Evolutionary conservation across 2,113 vertebrate species (phyloP).

Genomic region (Ciconia boyciana): DNA sequence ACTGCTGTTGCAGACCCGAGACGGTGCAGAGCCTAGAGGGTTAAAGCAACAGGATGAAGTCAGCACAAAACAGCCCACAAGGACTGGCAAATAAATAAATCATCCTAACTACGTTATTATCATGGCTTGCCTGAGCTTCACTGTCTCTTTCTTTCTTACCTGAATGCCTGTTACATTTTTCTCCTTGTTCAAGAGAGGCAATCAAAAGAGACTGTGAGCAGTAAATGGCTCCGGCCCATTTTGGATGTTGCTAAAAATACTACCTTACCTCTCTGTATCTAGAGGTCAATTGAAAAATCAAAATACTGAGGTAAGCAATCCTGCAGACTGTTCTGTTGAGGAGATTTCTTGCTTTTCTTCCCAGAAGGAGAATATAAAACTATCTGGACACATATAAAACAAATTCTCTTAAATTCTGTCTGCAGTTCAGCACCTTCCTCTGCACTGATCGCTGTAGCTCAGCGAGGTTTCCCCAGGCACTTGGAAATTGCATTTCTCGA

Average conservation of each 20-base stretch:
- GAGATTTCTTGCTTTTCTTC: neutral
- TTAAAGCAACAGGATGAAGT: conserved; percentile 54
- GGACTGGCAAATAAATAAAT: conserved; percentile 46
- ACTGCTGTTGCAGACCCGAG: neutral
- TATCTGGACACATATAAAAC: neutral
- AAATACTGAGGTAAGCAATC: conserved; percentile 26
- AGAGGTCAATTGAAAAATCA: conserved; percentile 59
- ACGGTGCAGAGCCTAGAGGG: neutral
- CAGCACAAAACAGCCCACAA: conserved; percentile 25
- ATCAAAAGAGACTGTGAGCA: conserved; percentile 8
- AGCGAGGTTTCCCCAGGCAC: conserved; percentile 14
- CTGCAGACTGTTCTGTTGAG: neutral
- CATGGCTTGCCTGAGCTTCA: conserved; percentile 12
- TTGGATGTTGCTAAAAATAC: conserved; percentile 50
- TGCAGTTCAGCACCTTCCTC: neutral
- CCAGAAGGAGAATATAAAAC: neutral
- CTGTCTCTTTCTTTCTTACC: conserved; percentile 38
- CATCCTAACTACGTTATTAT: conserved; percentile 7
- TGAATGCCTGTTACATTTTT: conserved; percentile 13
- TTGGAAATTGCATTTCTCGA: conserved; percentile 10
- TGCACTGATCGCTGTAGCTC: neutral
- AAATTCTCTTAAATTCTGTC: neutral
- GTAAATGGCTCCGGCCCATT: conserved; percentile 30
- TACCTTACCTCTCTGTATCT: conserved; percentile 8
- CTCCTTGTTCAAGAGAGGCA: neutral